A percentile compares a stretch with the other conserved stretches of the same genome.
phyloP scores from a whole-genome alignment of 2,888 invertebrate species.

The Pseudococcus longispinus region DNA sequence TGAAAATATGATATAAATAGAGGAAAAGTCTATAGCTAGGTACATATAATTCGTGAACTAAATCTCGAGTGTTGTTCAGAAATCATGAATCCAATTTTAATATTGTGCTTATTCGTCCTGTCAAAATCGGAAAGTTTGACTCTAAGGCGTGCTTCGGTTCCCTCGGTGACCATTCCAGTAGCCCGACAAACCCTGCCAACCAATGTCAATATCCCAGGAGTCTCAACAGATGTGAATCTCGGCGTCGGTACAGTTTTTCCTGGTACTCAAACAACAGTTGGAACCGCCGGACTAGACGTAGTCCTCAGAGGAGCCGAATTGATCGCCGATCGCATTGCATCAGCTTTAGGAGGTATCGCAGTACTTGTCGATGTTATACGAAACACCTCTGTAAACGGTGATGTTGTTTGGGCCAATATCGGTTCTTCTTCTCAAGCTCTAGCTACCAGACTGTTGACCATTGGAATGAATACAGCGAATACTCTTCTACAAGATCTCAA shows the following conservation, averaged over 20 bases:
- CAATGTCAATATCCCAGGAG: not conserved
- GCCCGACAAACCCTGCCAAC: not conserved
- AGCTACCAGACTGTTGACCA: not conserved
- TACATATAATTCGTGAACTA: not conserved
- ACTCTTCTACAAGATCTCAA: slow-evolving; percentile 5
- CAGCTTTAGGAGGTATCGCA: slow-evolving; percentile 5
- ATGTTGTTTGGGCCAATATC: not conserved
- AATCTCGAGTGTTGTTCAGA: not conserved
- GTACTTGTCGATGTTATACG: not conserved
- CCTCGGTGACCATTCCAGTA: not conserved
- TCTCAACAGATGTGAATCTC: not conserved
- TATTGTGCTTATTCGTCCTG: not conserved
- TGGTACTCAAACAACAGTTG: not conserved
- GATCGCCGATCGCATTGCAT: slow-evolving; percentile 10
- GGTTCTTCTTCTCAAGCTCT: slow-evolving; percentile 32
- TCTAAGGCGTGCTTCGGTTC: not conserved
- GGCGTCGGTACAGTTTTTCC: not conserved
- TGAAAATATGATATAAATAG: not conserved
- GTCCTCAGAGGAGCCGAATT: slow-evolving; percentile 38
- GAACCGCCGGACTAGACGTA: not conserved
- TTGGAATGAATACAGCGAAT: slow-evolving; percentile 19
- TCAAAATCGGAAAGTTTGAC: not conserved
- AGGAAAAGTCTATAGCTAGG: not conserved
- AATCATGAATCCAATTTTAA: not conserved
- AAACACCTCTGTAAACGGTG: slow-evolving; percentile 11